phyloP scores from a whole-genome alignment of 2,113 vertebrate genomes.

The Alligator mississippiensis region DNA sequence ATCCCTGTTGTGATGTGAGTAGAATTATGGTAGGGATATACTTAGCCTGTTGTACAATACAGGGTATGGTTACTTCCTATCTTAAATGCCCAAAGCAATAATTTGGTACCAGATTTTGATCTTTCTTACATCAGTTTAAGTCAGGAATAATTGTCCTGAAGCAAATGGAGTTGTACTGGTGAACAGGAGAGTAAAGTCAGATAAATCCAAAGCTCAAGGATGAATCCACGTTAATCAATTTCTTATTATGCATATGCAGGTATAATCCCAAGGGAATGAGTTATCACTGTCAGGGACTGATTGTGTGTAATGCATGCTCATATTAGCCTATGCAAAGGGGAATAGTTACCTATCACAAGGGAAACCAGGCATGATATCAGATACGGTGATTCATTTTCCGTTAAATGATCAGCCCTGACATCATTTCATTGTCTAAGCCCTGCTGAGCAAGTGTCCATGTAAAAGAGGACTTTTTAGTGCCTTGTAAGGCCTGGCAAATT shows the following conservation, averaged over 20 bases:
- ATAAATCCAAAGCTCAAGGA: constrained; percentile 44
- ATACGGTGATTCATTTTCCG: constrained; percentile 76
- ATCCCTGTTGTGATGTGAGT: neutral
- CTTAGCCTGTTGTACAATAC: constrained; percentile 10
- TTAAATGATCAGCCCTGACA: constrained; percentile 72
- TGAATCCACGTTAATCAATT: constrained; percentile 62
- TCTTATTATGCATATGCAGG: constrained; percentile 63
- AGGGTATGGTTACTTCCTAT: constrained; percentile 1
- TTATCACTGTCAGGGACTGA: constrained; percentile 64
- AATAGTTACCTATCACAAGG: constrained; percentile 67
- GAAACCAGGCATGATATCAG: constrained; percentile 76
- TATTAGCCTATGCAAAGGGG: constrained; percentile 68
- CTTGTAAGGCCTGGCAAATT: constrained; percentile 13
- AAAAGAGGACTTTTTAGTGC: constrained; percentile 28
- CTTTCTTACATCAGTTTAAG: constrained; percentile 24
- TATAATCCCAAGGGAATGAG: constrained; percentile 57
- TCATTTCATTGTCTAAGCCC: constrained; percentile 60
- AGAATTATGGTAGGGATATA: constrained; percentile 28
- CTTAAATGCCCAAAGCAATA: constrained; percentile 41
- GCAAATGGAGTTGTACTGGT: neutral
- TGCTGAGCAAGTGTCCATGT: constrained; percentile 40
- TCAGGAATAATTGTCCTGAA: neutral
- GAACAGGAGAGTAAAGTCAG: neutral
- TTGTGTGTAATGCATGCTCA: constrained; percentile 63
- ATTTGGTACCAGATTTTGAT: constrained; percentile 24